Evolutionary conservation across 1,140 invertebrate genomes (phyloP).

Genomic region (Sarcophaga peregrina): DNA sequence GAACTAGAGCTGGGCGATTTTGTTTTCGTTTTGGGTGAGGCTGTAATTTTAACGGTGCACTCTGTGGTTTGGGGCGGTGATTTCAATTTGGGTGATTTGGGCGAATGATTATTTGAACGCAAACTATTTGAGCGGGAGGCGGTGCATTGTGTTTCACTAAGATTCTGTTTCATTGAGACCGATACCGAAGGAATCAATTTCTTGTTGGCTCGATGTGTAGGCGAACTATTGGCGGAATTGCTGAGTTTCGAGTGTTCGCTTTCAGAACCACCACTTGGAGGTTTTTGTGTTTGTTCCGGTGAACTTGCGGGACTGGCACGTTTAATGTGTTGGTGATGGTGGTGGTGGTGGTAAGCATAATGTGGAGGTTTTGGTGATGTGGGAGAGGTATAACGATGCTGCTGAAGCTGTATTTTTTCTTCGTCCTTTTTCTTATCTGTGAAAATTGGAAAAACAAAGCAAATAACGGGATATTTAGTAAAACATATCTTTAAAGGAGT

Average conservation of each 20-base stretch:
- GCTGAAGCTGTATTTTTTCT: conserved; percentile 49
- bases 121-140: conserved; percentile 44
- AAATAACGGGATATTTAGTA: conserved; percentile 19
- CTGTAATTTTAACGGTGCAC: conserved; percentile 44
- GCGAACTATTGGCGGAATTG: conserved; percentile 35
- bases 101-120: neutral
- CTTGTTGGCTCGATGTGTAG: conserved; percentile 38
- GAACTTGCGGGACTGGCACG: neutral
- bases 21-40: conserved; percentile 44
- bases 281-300: conserved; percentile 27
- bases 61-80: conserved; percentile 8
- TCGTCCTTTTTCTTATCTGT: conserved; percentile 63
- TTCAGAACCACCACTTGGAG: conserved; percentile 38
- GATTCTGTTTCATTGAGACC: conserved; percentile 60
- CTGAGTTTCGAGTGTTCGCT: conserved; percentile 22
- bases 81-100: conserved; percentile 30
- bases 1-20: conserved; percentile 22
- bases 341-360: neutral
- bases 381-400: conserved; percentile 45
- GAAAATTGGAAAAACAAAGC: neutral
- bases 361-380: conserved; percentile 47
- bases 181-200: conserved; percentile 53
- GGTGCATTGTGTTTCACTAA: conserved; percentile 59
- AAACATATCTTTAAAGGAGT: neutral
- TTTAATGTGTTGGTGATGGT: conserved; percentile 20